These are phyloP conservation scores for Phrynocephalus guinanensis DNA, from an alignment of 2,797 vertebrate species.

Conservation along the genomic window DNA sequence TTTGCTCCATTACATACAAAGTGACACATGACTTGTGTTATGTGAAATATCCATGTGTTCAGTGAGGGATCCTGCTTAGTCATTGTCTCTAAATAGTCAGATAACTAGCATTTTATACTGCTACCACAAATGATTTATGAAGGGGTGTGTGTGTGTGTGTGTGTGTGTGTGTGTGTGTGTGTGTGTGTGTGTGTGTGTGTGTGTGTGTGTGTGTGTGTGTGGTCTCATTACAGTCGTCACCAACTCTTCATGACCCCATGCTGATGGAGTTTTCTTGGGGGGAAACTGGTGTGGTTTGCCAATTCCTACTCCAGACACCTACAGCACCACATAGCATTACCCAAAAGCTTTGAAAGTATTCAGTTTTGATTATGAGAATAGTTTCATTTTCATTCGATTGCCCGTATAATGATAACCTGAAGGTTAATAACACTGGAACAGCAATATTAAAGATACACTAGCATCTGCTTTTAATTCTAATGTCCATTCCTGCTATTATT, in stretches of 20 bases:
- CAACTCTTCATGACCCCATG: too few relatives aligned
- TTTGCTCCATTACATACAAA: not conserved
- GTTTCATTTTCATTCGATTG: conserved; percentile 38
- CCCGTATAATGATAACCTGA: conserved; percentile 36
- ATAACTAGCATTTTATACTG: rapidly evolving
- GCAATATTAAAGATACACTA: conserved; percentile 39
- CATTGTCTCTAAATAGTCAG: not conserved
- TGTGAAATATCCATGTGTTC: not conserved
- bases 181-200: too few relatives aligned
- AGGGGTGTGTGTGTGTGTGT: not conserved
- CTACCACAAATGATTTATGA: conserved; percentile 36
- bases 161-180: too few relatives aligned
- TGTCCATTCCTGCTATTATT: not conserved
- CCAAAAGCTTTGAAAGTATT: conserved; percentile 37
- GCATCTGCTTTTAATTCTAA: not conserved
- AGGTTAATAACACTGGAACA: conserved; percentile 29
- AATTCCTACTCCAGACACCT: too few relatives aligned
- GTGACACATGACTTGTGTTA: not conserved
- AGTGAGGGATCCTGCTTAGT: conserved; percentile 2
- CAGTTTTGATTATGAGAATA: conserved; percentile 41
- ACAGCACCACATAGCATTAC: not conserved
- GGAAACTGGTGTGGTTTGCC: too few relatives aligned
- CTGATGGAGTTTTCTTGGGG: too few relatives aligned
- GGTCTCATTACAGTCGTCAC: too few relatives aligned
- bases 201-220: too few relatives aligned